Evolutionary conservation across 2,113 vertebrate species (phyloP).

Genomic region (Brachypodius melanocephalos): DNA sequence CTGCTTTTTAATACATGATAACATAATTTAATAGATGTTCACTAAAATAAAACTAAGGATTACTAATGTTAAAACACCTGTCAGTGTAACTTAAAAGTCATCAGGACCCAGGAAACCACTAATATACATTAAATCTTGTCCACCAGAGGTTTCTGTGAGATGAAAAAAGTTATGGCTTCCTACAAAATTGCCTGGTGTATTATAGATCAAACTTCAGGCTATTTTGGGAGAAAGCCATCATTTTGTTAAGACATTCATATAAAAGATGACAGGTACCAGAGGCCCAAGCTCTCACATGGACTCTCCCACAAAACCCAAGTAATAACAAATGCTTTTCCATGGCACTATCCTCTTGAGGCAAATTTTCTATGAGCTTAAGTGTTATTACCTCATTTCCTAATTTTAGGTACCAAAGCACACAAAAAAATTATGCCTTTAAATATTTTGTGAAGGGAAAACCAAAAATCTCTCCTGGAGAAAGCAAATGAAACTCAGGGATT

Average conservation of each 20-base stretch:
- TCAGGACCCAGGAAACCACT: constrained; percentile 18
- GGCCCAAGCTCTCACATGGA: neutral
- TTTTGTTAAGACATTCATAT: neutral
- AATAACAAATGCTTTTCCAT: neutral
- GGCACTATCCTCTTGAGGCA: neutral
- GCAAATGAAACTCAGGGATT: neutral
- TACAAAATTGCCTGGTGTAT: neutral
- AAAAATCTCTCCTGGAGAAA: neutral
- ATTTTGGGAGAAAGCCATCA: neutral
- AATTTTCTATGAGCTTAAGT: neutral
- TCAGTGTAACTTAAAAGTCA: constrained; percentile 2
- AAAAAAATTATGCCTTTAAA: neutral
- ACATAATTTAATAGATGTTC: constrained; percentile 15
- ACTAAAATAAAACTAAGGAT: constrained; percentile 50
- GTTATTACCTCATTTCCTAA: neutral
- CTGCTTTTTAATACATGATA: constrained; percentile 40
- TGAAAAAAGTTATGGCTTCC: neutral
- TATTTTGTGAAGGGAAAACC: neutral
- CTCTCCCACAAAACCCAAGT: neutral
- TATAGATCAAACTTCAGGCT: neutral
- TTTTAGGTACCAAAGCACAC: neutral
- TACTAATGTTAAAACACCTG: constrained; percentile 37
- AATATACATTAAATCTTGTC: neutral
- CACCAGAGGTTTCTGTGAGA: neutral
- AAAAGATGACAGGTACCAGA: neutral